Percentiles rank a stretch among this genome's conserved stretches.
Conservation (phyloP, 2,888 invertebrate species). For the Macaria notata region DNA sequence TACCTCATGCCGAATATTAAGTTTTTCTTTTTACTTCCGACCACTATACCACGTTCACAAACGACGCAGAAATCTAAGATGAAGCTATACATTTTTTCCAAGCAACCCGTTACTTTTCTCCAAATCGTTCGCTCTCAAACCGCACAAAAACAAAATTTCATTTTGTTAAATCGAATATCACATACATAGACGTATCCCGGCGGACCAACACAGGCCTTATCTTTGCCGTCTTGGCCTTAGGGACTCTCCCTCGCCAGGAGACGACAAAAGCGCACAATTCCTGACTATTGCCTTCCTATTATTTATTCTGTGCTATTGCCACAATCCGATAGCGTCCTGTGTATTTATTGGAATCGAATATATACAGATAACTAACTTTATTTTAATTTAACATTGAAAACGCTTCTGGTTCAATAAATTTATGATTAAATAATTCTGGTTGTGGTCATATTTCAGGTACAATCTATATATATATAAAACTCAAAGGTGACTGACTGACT, state of each 20-base stretch:
- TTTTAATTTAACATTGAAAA: too few relatives aligned
- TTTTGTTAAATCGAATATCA: constrained; percentile 12
- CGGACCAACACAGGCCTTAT: constrained; percentile 27
- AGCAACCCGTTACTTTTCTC: too few relatives aligned
- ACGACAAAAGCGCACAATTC: constrained; percentile 34
- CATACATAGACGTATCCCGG: not conserved
- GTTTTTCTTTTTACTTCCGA: too few relatives aligned
- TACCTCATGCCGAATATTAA: too few relatives aligned
- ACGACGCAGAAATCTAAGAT: too few relatives aligned
- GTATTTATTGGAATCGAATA: constrained; percentile 25
- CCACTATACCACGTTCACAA: too few relatives aligned
- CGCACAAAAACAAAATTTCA: constrained; percentile 7
- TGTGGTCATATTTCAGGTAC: too few relatives aligned
- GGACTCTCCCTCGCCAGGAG: constrained; percentile 28
- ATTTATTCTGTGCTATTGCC: constrained; percentile 4
- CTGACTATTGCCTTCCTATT: constrained; percentile 10
- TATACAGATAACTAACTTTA: not conserved
- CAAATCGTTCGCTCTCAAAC: not conserved
- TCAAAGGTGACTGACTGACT: too few relatives aligned
- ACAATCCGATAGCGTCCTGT: constrained; percentile 32
- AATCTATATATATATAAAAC: too few relatives aligned
- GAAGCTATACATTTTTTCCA: too few relatives aligned
- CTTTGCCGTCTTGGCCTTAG: constrained; percentile 18
- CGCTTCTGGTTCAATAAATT: too few relatives aligned
- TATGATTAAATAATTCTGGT: too few relatives aligned